Percentiles rank a stretch among this genome's conserved stretches.
phyloP scores from a whole-genome alignment of 2,113 vertebrate species.

The Pardalotus punctatus region DNA sequence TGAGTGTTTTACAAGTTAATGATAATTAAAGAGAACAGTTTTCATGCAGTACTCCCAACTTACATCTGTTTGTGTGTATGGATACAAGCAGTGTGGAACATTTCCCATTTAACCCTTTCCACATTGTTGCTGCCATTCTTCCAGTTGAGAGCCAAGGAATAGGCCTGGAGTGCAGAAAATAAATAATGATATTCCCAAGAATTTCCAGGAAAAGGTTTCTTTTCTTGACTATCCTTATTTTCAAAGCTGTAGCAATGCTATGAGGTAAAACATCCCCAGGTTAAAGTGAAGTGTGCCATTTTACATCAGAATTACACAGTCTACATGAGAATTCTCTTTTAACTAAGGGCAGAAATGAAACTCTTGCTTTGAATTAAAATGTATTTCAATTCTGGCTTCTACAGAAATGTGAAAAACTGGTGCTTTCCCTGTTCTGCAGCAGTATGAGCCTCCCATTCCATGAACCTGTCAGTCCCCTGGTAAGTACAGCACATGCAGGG shows the following conservation, averaged over 20 bases:
- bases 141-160: background rate
- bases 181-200: background rate
- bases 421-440: conserved; percentile 89
- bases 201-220: background rate
- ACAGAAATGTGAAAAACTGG: conserved; percentile 94
- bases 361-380: background rate
- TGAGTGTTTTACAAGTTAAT: background rate
- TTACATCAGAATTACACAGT: background rate
- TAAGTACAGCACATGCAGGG: conserved; percentile 51
- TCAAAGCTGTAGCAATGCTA: background rate
- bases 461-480: conserved; percentile 94
- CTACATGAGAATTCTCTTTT: background rate
- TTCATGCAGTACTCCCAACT: background rate
- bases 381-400: conserved; percentile 27
- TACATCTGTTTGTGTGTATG: background rate
- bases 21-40: background rate
- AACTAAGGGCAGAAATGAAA: background rate
- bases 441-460: conserved; percentile 94
- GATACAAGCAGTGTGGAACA: background rate
- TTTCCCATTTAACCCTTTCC: background rate
- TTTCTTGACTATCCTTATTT: background rate
- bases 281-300: background rate
- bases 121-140: background rate
- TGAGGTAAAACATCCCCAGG: rapidly evolving
- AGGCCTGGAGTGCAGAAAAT: background rate